Evolutionary conservation across 2,797 vertebrate species (phyloP).

Genomic region (Acrossocheilus fasciatus): DNA sequence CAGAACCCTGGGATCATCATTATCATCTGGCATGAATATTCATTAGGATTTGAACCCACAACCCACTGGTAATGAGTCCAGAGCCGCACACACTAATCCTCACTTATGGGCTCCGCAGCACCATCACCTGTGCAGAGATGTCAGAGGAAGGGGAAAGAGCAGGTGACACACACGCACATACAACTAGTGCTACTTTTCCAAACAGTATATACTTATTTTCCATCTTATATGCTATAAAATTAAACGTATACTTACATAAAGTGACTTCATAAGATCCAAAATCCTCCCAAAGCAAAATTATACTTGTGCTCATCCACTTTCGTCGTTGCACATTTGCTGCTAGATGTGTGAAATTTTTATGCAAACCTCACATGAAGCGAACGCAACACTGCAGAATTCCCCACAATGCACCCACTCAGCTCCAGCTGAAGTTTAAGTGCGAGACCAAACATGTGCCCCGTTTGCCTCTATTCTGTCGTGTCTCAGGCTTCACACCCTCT

Average conservation of each 20-base stretch:
- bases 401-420: conserved; percentile 31
- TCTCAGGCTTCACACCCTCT: conserved; percentile 42
- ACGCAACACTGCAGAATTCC: conserved; percentile 26
- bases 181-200: background rate
- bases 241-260: background rate
- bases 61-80: conserved; percentile 63
- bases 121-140: conserved; percentile 44
- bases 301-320: conserved; percentile 25
- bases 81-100: conserved; percentile 55
- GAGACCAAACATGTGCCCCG: conserved; percentile 12
- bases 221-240: background rate
- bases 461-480: conserved; percentile 3
- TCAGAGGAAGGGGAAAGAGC: conserved; percentile 35
- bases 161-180: conserved; percentile 29
- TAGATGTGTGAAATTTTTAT: conserved; percentile 30
- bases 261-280: conserved; percentile 13
- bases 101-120: conserved; percentile 46
- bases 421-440: conserved; percentile 31
- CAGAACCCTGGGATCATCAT: conserved; percentile 64
- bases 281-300: conserved; percentile 27
- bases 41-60: conserved; percentile 66
- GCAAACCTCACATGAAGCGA: conserved; percentile 20
- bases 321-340: conserved; percentile 15
- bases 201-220: background rate
- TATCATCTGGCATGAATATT: conserved; percentile 65